Evolutionary conservation across 2,113 vertebrate genomes (phyloP), one percentile per base, ranked within the genome.

Genomic region (Leptodactylus fuscus): DNA sequence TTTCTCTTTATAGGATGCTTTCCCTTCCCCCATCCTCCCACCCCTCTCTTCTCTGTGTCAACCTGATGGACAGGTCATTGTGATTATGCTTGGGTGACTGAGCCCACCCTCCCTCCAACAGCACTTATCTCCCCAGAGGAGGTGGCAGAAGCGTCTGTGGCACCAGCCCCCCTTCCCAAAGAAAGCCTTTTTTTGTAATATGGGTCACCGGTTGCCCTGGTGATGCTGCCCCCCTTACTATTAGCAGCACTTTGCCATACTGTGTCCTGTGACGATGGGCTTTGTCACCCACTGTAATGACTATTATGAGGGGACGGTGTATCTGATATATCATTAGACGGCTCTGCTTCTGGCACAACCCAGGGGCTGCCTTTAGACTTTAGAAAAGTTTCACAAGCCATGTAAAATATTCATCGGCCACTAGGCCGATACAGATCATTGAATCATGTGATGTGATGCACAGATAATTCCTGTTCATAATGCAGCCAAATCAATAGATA

Each of bases 131-230:
- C 24, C 27, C 36, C 41, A 70, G 32, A 53, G 48, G 51, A 58
- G 76, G 51, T 36, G 78, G 53, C 53, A 41, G 34, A 22, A 67
- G 34, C 60, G 22, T 34, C 53, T 53, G 51, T 22, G 44, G 24
- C 67, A 51, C 48, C 65, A 55, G 22, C 82, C 71, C 65, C 82
- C 70, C 46, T 29, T 27, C 22, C n/a, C 49, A 13, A n/a, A 55
- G 48, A 27, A 74, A 11, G 67, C 34, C n/a, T 11, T 74, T 24
- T 46, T 20, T 36, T 1, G 36, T 83, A 83, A 83, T 83, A 5
- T 83, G 71, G 82, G 82, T 75, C 82, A 83, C 22, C 22, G 49
- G 82, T 83, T 83, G 53, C 51, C 51, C 34, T 83, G 81, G 81
- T 32, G 81, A 83, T 32, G 34, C 49, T 27, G 67, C 70, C 51